Percentiles rank a stretch among this genome's conserved stretches.
These are phyloP conservation scores for Cebus imitator DNA, from an alignment of 2,113 vertebrate genomes.

Conservation along the genomic window DNA sequence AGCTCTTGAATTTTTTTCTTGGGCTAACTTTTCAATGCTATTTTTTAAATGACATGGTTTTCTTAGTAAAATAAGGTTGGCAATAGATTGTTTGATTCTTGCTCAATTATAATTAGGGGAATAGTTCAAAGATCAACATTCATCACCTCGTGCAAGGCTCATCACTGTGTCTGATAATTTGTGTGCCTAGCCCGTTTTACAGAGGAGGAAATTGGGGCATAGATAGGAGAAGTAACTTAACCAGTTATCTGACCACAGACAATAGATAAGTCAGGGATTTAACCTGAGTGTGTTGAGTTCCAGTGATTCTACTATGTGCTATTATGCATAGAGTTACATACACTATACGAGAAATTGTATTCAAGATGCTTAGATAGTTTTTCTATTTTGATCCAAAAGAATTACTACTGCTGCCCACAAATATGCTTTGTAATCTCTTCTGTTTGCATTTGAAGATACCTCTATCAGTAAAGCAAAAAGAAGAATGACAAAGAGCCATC, in stretches of 20 bases:
- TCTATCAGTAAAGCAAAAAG: neutral
- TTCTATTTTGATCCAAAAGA: neutral
- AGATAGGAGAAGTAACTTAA: neutral
- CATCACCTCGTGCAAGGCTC: neutral
- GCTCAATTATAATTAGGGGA: neutral
- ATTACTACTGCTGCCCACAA: neutral
- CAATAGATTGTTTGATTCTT: neutral
- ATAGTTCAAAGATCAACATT: neutral
- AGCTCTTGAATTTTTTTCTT: neutral
- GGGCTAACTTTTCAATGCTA: neutral
- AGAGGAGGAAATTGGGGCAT: neutral
- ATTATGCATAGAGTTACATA: neutral
- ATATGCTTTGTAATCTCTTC: neutral
- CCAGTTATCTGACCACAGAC: rapidly evolving
- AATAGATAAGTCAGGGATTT: too few species aligned
- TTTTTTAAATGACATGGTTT: neutral
- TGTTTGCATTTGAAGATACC: neutral
- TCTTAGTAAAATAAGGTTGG: neutral
- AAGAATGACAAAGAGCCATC: neutral
- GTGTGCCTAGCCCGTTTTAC: neutral
- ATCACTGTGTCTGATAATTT: neutral
- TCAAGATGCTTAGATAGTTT: neutral
- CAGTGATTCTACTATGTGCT: neutral
- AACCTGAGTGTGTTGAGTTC: rapidly evolving
- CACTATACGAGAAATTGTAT: neutral